phyloP scores from a whole-genome alignment of 2,888 invertebrate species.

The Rutpela maculata region DNA sequence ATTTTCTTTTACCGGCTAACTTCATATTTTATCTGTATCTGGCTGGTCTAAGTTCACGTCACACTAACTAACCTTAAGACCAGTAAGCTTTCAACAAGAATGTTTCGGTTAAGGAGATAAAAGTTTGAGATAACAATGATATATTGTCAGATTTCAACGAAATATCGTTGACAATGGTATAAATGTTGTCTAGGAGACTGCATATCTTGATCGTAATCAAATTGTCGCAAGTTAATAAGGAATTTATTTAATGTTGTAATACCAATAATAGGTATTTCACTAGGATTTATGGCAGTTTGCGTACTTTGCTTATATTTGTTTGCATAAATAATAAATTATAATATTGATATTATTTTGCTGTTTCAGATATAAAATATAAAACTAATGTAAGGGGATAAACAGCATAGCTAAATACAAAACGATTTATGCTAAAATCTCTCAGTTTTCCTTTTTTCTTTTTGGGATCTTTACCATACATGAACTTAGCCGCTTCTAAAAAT shows the following conservation, averaged over 20 bases:
- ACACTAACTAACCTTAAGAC: conserved; percentile 2
- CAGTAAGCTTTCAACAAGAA: neutral
- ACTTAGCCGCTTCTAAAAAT: no score
- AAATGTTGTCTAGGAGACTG: neutral
- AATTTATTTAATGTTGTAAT: neutral
- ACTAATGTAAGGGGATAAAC: no score
- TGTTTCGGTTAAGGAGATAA: conserved; percentile 6
- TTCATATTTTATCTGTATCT: conserved; percentile 5
- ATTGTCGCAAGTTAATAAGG: neutral
- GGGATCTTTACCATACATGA: no score
- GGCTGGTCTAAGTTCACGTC: neutral
- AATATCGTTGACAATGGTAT: conserved; percentile 2
- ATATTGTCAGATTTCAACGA: conserved; percentile 19
- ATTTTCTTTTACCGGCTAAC: neutral
- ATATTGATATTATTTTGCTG: no score
- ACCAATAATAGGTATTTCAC: neutral
- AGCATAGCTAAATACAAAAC: no score
- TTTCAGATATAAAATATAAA: no score
- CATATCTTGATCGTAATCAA: conserved; percentile 6
- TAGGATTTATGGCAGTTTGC: neutral
- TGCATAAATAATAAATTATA: neutral
- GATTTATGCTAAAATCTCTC: no score
- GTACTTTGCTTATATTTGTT: neutral
- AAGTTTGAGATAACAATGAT: conserved; percentile 6
- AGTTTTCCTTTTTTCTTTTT: no score